Evolutionary conservation across 2,113 vertebrate genomes (phyloP), one percentile per base, ranked within the genome.

Genomic region (Podilymbus podiceps): DNA sequence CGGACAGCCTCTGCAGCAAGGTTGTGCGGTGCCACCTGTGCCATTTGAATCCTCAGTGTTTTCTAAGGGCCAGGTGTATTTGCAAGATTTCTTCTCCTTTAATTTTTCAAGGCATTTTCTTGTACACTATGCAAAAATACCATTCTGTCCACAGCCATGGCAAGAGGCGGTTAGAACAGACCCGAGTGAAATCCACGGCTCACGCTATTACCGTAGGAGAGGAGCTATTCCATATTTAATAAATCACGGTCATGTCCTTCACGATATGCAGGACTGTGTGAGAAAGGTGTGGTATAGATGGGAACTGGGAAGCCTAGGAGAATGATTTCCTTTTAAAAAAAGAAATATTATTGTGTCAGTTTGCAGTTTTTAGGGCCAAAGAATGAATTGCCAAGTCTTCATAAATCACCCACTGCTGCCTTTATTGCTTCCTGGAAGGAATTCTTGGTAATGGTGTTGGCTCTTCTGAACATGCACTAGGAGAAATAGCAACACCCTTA

Each of bases 391-490:
- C 68, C 60, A 82, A 76, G 76, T 59, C 69, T 92, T 90, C 75
- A 91, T 96, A 90, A 93, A 93, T 95, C 69, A 90, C 44, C 75
- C 67, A 33, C 17, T 90, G 73, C 83, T 93, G 89, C 88, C 80
- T 95, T 96, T 97, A 90, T 90, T 96, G 76, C 88, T 93, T 97
- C 90, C 88, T 90, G 96, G 64, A 94, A 82, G 64, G 66, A 96
- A 92, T 94, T 92, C 86, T 92, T 88, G 47, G 58, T 92, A 94
- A 81, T 85, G 44, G 31, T 80, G 59, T 77, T 91, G 75, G 67
- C 85, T 95, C 35, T 91, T 96, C 89, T 85, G 74, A 92, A 74
- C 56, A 81, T 42, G 33, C 10, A 0, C 59, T 84, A n/a, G 64
- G 73, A 93, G 92, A 84, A 87, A 86, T 8, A 88, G 90, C 55